Conservation (phyloP, 2,113 vertebrate species). For the Barnardius zonarius region DNA sequence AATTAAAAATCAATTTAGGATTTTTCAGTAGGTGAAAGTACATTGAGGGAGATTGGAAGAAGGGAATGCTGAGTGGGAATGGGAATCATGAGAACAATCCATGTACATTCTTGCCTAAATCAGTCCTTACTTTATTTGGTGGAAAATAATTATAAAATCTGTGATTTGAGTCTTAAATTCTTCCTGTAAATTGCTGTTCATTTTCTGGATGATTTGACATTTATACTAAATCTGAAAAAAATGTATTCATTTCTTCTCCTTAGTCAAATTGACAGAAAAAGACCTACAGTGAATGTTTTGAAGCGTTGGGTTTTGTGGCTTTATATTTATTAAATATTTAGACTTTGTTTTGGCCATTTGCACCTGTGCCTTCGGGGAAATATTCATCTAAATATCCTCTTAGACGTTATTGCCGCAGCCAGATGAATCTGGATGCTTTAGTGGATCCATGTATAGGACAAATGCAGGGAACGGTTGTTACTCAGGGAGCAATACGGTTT, state of each 20-base stretch:
- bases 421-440: not conserved
- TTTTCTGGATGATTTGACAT: not conserved
- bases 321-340: constrained; percentile 4
- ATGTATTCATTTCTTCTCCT: not conserved
- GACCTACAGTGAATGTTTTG: not conserved
- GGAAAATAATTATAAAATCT: not conserved
- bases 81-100: not conserved
- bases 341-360: not conserved
- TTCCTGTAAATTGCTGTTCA: not conserved
- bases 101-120: not conserved
- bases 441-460: not conserved
- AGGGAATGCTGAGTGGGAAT: not conserved
- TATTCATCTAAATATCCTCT: not conserved
- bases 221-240: not conserved
- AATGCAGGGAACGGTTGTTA: not conserved
- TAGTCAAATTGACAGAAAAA: not conserved
- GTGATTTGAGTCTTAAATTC: not conserved
- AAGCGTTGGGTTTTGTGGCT: not conserved
- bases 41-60: not conserved
- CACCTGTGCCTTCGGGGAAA: not conserved
- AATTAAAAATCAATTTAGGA: not conserved
- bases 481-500: not conserved
- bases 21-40: not conserved
- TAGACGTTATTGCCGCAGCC: not conserved
- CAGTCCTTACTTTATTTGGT: not conserved